phyloP scores from a whole-genome alignment of 2,888 invertebrate species.

The Actias luna region DNA sequence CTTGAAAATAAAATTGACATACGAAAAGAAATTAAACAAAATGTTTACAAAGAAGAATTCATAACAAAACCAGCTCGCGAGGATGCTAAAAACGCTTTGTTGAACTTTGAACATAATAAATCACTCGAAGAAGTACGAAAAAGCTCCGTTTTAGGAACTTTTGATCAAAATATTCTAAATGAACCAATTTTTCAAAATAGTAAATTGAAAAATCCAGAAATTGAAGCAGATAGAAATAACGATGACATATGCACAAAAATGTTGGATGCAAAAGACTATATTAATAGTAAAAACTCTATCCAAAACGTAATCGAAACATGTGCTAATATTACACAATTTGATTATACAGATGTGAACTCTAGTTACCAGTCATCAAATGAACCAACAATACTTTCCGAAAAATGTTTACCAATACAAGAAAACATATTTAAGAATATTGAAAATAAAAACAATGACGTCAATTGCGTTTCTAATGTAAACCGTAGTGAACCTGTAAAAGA shows the following conservation, averaged over 20 bases:
- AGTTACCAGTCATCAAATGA: background rate
- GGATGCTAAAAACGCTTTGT: constrained; percentile 6
- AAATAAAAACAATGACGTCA: constrained; percentile 23
- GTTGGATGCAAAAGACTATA: background rate
- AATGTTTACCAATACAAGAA: constrained; percentile 1
- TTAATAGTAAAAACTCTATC: constrained; percentile 1
- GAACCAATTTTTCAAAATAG: background rate
- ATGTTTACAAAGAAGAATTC: background rate
- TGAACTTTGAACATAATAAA: background rate
- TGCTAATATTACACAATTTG: background rate
- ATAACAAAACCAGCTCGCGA: background rate
- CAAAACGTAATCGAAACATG: background rate
- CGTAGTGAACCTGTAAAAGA: constrained; percentile 26
- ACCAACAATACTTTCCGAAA: background rate
- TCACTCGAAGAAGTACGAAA: background rate
- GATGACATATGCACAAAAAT: background rate
- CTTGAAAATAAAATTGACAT: background rate
- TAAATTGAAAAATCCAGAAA: background rate
- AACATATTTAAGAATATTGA: constrained; percentile 12
- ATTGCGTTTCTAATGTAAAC: constrained; percentile 26
- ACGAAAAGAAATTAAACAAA: background rate
- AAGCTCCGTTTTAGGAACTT: background rate
- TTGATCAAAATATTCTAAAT: background rate
- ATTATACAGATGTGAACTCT: background rate
- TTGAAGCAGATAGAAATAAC: background rate